Evolutionary conservation across 1,140 invertebrate genomes (phyloP).

Genomic region (Conus ventricosus): DNA sequence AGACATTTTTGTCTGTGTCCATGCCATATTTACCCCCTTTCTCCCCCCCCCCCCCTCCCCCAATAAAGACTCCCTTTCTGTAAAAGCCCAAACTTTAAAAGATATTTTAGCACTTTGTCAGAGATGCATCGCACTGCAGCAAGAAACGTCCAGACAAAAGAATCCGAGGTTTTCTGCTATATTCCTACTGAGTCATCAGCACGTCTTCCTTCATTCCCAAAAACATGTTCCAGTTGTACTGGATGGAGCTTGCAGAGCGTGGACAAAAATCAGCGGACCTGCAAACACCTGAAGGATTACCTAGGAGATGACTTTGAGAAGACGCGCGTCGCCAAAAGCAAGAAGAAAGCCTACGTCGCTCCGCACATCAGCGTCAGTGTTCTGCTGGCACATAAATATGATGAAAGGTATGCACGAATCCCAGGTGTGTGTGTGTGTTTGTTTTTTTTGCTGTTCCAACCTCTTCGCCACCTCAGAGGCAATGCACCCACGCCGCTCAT

Average conservation of each 20-base stretch:
- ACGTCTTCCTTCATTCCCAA: background rate
- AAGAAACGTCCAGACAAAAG: too few relatives aligned
- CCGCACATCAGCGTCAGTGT: conserved; percentile 62
- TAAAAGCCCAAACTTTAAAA: too few relatives aligned
- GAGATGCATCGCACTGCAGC: too few relatives aligned
- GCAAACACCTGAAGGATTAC: conserved; percentile 66
- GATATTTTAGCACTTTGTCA: too few relatives aligned
- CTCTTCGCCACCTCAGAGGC: too few relatives aligned
- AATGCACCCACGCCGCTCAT: too few relatives aligned
- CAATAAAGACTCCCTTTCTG: too few relatives aligned
- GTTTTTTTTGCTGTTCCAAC: too few relatives aligned
- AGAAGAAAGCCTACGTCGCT: conserved; percentile 48
- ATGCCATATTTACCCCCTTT: too few relatives aligned
- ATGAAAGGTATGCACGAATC: conserved; percentile 59
- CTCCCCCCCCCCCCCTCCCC: too few relatives aligned
- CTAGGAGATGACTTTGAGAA: conserved; percentile 66
- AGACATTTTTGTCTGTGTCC: too few relatives aligned
- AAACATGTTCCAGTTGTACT: conserved; percentile 54
- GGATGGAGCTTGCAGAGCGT: conserved; percentile 57
- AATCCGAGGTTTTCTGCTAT: background rate
- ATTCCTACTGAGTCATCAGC: background rate
- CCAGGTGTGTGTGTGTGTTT: too few relatives aligned
- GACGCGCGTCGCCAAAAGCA: conserved; percentile 47
- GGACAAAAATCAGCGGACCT: conserved; percentile 64
- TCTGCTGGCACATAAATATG: conserved; percentile 67